Evolutionary conservation across 1,140 invertebrate species (phyloP), one percentile per base, ranked within the genome.

Genomic region (Dendroctonus ponderosae): DNA sequence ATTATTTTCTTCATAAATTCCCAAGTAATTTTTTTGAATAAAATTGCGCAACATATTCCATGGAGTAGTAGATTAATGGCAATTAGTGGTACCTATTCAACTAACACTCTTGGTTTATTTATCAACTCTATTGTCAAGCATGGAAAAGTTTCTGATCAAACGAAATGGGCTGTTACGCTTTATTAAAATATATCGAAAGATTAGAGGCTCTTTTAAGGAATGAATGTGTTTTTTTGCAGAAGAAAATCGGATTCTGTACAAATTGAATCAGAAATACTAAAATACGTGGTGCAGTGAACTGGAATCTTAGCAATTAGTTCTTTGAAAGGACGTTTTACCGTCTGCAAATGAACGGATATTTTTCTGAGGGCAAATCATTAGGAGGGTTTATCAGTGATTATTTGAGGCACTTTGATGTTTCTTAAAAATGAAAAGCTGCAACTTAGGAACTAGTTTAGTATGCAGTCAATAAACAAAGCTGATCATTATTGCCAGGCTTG

Each of bases 311-410:
- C 74, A 75, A 75, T 75, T 75, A 75, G 73, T 74, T 75, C 75
- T 72, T 73, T 76, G 68, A 75, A 74, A 65, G 70, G 71, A 72
- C 67, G 70, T 67, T 71, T 71, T 71, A 46, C 66, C 63, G 53
- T 71, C 48, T 68, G 57, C 54, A 57, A 63, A 60, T 56, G 53
- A 52, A 70, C 40, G 57, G 44, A 70, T 69, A 77, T 75, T 74
- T 75, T 77, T 76, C 74, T 72, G 69, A 70, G 71, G 73, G 74
- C 71, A 75, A 72, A 76, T 74, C 75, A 77, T 77, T 76, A 76
- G 73, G 70, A 70, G 71, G 74, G 76, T 76, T 76, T 77, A 77
- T 76, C 74, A 72, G 66, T 76, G 74, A 76, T 77, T 76, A 75
- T 75, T 75, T 72, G 68, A 68, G 46, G 60, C 61, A 64, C 76